Evolutionary conservation across 2,797 vertebrate genomes (phyloP), one percentile per base, ranked within the genome.

Genomic region (Siniperca undulata): DNA sequence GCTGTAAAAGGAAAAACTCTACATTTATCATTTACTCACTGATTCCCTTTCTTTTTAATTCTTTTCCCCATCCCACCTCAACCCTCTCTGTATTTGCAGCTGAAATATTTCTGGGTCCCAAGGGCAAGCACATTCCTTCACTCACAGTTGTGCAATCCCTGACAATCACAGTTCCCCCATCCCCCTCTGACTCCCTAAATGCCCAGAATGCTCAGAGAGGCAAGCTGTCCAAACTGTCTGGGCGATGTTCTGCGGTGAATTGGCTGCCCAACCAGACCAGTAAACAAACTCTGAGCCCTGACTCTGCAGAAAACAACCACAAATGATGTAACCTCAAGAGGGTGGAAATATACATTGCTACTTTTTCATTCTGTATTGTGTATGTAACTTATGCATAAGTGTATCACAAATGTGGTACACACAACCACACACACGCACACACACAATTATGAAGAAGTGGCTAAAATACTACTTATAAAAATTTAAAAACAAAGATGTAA

Each of bases 71-170:
- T 90, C 76, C 70, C 74, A 89, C 85, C 88, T 79, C 83, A 87
- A 81, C 87, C 65, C 55, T 86, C 61, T 81, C 78, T 90, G 88
- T 87, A 88, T 86, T 88, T 94, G 89, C 86, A 94, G 91, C 90
- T 92, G 83, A 94, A 93, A 95, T 94, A 89, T 93, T 92, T 93
- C 77, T 91, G 78, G 87, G 92, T 95, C 94, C 92, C 93, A 85
- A 86, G 92, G 91, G 91, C 84, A 80, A 69, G 85, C 82, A 80
- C 94, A 96, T 95, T 95, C 95, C 91, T 95, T 69, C 84, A 87
- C 88, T 90, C 90, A 88, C 86, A 92, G 92, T 95, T 95, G 93
- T 93, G 95, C 94, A 96, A 95, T 95, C 89, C 86, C 82, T 91
- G 92, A 94, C 93, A 92, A 94, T 93, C 89, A 83, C 84, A 70